phyloP scores from a whole-genome alignment of 2,888 invertebrate genomes.

The Heliconius ismenius region DNA sequence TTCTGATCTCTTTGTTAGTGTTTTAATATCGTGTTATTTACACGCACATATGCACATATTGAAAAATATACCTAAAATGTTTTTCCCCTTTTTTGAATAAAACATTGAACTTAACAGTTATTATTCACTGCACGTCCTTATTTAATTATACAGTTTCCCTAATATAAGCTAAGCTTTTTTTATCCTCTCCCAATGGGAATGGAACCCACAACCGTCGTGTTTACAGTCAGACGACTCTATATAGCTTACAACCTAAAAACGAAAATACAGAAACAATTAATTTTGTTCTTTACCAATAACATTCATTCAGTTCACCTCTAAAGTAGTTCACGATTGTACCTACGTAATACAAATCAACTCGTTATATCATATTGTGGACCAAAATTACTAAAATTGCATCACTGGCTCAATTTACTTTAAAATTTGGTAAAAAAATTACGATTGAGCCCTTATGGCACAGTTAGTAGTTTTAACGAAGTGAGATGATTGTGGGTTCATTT shows the following conservation, averaged over 20 bases:
- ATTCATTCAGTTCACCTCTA: background rate
- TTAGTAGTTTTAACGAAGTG: background rate
- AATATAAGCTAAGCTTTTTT: background rate
- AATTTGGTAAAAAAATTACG: background rate
- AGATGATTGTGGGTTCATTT: background rate
- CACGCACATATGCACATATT: background rate
- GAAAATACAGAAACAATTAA: background rate
- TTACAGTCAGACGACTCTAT: background rate
- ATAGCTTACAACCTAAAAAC: background rate
- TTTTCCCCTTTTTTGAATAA: background rate
- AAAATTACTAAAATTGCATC: constrained; percentile 12
- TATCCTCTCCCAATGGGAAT: background rate
- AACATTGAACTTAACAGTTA: background rate
- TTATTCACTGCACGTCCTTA: background rate
- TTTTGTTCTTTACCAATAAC: background rate
- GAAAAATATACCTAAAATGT: background rate
- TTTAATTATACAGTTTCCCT: background rate
- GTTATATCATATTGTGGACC: background rate
- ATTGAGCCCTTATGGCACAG: background rate
- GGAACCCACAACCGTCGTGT: background rate
- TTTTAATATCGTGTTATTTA: too few species aligned
- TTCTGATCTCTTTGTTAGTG: too few species aligned
- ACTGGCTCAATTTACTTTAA: constrained; percentile 11
- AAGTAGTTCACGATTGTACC: constrained; percentile 13
- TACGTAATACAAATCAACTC: background rate